A percentile compares a stretch with the other conserved stretches of the same genome.
Conservation (phyloP, 2,888 invertebrate genomes). For the Trichogramma dendrolimi region DNA sequence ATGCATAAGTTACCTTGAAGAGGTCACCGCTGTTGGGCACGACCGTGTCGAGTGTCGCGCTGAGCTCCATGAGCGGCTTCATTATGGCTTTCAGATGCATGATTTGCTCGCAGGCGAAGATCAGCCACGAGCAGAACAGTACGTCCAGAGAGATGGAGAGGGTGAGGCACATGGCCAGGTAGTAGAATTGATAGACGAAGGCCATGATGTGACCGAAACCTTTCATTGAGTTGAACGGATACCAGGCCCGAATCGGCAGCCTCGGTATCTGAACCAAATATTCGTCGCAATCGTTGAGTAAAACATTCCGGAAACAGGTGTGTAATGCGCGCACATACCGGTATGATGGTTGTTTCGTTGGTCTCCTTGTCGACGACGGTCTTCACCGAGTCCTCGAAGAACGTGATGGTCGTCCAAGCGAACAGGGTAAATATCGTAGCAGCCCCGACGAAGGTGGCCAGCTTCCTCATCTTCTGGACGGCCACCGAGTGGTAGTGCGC, state of each 20-base stretch:
- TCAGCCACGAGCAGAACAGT: conserved; percentile 79
- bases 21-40: conserved; percentile 56
- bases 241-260: conserved; percentile 71
- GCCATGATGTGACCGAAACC: conserved; percentile 67
- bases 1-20: conserved; percentile 43
- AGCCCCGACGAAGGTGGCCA: conserved; percentile 64
- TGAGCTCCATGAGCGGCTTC: conserved; percentile 82
- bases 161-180: conserved; percentile 62
- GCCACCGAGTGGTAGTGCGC: conserved; percentile 71
- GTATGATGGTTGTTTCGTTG: conserved; percentile 65
- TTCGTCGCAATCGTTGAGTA: neutral
- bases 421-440: conserved; percentile 61
- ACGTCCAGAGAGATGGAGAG: conserved; percentile 65
- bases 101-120: conserved; percentile 81
- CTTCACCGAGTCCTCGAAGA: conserved; percentile 74
- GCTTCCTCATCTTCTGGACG: conserved; percentile 69
- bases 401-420: conserved; percentile 74
- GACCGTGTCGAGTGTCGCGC: conserved; percentile 76
- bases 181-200: conserved; percentile 68
- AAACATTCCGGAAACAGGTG: no score
- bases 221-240: conserved; percentile 71
- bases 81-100: conserved; percentile 81
- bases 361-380: conserved; percentile 65
- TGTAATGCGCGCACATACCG: conserved; percentile 44
- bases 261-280: conserved; percentile 56